phyloP scores from a whole-genome alignment of 2,888 invertebrate species.

The Chrysolina haemoptera region DNA sequence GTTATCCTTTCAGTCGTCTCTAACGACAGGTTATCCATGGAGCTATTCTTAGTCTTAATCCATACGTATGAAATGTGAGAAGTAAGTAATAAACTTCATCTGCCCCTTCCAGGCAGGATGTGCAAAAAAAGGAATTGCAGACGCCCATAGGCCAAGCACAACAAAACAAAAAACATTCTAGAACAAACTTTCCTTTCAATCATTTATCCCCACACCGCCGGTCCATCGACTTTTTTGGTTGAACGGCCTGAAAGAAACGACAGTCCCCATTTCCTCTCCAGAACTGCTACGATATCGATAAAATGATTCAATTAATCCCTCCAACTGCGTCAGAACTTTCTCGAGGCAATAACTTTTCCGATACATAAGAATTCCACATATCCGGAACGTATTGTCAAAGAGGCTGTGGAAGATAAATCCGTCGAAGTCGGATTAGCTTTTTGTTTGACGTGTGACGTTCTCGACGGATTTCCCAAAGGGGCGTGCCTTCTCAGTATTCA shows the following conservation, averaged over 20 bases:
- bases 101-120: background rate
- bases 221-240: constrained; percentile 10
- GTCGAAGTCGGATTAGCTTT: constrained; percentile 47
- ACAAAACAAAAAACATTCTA: constrained; percentile 12
- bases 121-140: background rate
- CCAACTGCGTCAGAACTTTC: constrained; percentile 42
- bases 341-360: constrained; percentile 40
- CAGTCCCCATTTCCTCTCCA: constrained; percentile 32
- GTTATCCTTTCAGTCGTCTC: too few species aligned
- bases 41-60: too few species aligned
- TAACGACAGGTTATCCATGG: too few species aligned
- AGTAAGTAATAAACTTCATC: background rate
- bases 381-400: constrained; percentile 48
- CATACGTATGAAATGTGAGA: too few species aligned
- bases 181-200: background rate
- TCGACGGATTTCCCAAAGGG: constrained; percentile 60
- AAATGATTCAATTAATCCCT: constrained; percentile 46
- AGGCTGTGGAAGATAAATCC: constrained; percentile 46
- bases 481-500: constrained; percentile 61
- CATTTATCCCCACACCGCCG: background rate
- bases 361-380: constrained; percentile 42
- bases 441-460: constrained; percentile 53
- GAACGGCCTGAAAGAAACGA: constrained; percentile 24
- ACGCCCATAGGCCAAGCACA: background rate
- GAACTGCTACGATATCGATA: constrained; percentile 39